Base-by-base conservation (phyloP, 2,888 invertebrate species). In the Ethmia dodecea region DNA sequence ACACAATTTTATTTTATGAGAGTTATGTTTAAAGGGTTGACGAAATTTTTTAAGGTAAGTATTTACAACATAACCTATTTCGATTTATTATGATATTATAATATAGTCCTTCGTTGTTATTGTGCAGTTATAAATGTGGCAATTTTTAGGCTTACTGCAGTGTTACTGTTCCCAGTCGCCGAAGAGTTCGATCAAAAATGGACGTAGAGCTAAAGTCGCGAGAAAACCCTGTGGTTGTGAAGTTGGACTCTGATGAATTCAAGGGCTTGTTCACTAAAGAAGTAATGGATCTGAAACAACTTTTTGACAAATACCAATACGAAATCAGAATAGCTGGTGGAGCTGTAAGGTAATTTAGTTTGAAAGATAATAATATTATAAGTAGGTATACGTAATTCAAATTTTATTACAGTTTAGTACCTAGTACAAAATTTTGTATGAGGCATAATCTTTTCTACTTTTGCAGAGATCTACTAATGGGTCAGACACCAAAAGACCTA, bases 301-400 rank as follows among this genome's bases (percentile, higher is more conserved):
- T 98, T 6, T 99, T 99, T 67, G 88, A 91, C 38, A 92, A 93
- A 60, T 88, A 95, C 62, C 88, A 92, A 33, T 91, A 92, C 88
- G 96, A 98, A 75, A 84, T 99, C 38, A 88, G 99, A 50, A 92
- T 99, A 40, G 99, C 98, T 25, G 99, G 99, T 28, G 99, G 99
- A 3, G 98, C 99, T 11, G 99, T 99, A 0, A 90, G 95, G 84
- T 90, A 89, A 29, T n/a, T n/a, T n/a, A n/a, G n/a, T n/a, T n/a
- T n/a, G n/a, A n/a, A n/a, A n/a, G n/a, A n/a, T n/a, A n/a, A n/a
- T n/a, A n/a, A n/a, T n/a, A n/a, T n/a, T n/a, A n/a, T n/a, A n/a
- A n/a, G n/a, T n/a, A n/a, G n/a, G n/a, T n/a, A n/a, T n/a, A n/a
- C n/a, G n/a, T n/a, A n/a, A n/a, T n/a, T n/a, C n/a, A n/a, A n/a